These are phyloP conservation scores for Diplosoma virens DNA, from an alignment of 23 tunicate species.

Conservation along the genomic window DNA sequence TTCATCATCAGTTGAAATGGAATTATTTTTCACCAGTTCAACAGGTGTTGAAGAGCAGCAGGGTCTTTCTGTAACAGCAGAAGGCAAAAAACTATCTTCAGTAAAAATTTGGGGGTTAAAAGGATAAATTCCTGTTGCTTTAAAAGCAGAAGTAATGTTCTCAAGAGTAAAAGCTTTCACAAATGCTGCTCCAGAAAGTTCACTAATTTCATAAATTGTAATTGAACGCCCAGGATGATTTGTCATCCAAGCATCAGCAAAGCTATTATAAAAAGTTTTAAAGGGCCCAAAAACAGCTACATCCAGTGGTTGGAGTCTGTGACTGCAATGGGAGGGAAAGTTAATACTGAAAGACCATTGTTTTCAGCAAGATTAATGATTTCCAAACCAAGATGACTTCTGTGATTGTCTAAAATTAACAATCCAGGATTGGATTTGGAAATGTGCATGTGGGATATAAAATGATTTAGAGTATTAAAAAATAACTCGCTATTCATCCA, in stretches of 20 bases:
- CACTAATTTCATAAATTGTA: conserved; percentile 36
- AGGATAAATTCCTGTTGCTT: conserved; percentile 8
- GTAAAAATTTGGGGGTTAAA: conserved; percentile 11
- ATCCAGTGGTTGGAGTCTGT: conserved; percentile 46
- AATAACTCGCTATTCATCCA: conserved; percentile 36
- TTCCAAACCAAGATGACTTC: conserved; percentile 16
- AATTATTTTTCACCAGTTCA: neutral
- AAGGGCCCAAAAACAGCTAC: conserved; percentile 45
- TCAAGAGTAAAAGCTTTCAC: conserved; percentile 13
- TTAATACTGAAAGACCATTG: conserved; percentile 28
- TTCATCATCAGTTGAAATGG: conserved; percentile 1
- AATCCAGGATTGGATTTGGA: conserved; percentile 21
- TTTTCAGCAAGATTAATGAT: conserved; percentile 26
- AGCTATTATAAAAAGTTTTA: conserved; percentile 8
- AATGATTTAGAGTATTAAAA: conserved; percentile 9
- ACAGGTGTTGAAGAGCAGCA: neutral
- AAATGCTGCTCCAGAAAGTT: conserved; percentile 15
- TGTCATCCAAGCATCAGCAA: conserved; percentile 34
- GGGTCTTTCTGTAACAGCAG: neutral
- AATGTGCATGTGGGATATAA: conserved; percentile 23
- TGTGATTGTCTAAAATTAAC: conserved; percentile 35
- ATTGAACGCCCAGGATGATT: conserved; percentile 8
- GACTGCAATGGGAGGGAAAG: conserved; percentile 56
- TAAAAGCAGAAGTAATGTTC: conserved; percentile 35
- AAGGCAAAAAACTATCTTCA: conserved; percentile 3